Conservation (phyloP, 2,797 vertebrate genomes). For the Melanotaenia nigrans region DNA sequence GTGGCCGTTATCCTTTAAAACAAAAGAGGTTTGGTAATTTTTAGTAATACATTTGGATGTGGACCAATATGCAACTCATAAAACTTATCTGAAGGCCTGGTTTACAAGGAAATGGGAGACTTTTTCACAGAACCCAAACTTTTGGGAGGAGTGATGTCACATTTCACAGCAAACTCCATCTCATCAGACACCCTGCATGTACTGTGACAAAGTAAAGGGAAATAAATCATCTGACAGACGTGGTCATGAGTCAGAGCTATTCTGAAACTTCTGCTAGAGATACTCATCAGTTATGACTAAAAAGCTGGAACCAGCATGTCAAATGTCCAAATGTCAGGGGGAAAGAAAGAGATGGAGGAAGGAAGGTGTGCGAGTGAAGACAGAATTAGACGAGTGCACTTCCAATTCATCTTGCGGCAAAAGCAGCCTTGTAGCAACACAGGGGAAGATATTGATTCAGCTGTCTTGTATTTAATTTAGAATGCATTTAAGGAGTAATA, state of each 20-base stretch:
- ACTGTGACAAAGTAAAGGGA: slow-evolving; percentile 52
- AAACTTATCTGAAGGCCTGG: background rate
- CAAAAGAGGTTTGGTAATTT: no score
- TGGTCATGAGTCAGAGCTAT: slow-evolving; percentile 68
- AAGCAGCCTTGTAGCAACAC: background rate
- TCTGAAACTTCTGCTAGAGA: slow-evolving; percentile 60
- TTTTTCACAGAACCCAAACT: slow-evolving; percentile 25
- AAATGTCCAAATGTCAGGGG: slow-evolving; percentile 67
- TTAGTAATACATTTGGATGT: no score
- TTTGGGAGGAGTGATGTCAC: slow-evolving; percentile 32
- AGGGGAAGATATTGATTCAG: slow-evolving; percentile 30
- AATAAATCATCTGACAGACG: slow-evolving; percentile 64
- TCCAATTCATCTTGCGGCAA: slow-evolving; percentile 40
- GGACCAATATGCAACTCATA: background rate
- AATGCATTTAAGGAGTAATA: slow-evolving; percentile 12
- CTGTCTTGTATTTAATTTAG: slow-evolving; percentile 16
- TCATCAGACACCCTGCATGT: slow-evolving; percentile 38
- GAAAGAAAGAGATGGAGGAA: slow-evolving; percentile 41
- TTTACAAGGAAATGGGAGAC: background rate
- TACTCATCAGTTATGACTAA: slow-evolving; percentile 71
- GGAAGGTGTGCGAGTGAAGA: slow-evolving; percentile 25
- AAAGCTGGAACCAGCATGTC: slow-evolving; percentile 66
- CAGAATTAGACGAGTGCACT: slow-evolving; percentile 13
- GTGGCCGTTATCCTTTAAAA: no score
- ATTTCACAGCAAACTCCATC: slow-evolving; percentile 35